Conservation (phyloP, 2,888 invertebrate genomes). For the Sinodicranocentrus sp. region DNA sequence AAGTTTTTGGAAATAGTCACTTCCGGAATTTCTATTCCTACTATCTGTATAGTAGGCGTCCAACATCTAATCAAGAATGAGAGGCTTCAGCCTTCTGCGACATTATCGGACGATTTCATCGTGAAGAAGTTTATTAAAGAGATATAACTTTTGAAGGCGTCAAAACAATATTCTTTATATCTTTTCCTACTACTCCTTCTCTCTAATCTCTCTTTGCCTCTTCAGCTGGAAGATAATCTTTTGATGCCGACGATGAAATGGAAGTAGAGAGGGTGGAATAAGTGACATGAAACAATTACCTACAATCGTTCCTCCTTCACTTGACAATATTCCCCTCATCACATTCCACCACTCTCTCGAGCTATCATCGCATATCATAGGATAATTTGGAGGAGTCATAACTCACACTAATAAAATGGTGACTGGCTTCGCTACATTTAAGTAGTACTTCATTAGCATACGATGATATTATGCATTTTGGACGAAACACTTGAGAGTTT, state of each 20-base stretch:
- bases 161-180: too few species aligned
- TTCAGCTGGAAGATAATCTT: slow-evolving; percentile 7
- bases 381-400: slow-evolving; percentile 14
- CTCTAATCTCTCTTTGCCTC: too few species aligned
- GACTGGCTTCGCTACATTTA: slow-evolving; percentile 23
- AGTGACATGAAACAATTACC: slow-evolving; percentile 17
- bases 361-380: background rate
- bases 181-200: slow-evolving; percentile 9
- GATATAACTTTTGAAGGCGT: too few species aligned
- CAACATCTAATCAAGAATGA: too few species aligned
- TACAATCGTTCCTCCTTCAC: background rate
- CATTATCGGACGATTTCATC: too few species aligned
- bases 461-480: too few species aligned
- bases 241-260: slow-evolving; percentile 6
- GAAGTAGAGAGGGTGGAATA: background rate
- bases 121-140: too few species aligned
- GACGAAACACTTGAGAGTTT: too few species aligned
- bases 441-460: slow-evolving; percentile 1
- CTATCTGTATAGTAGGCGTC: too few species aligned
- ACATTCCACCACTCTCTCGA: background rate
- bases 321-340: background rate
- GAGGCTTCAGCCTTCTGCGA: too few species aligned
- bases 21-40: too few species aligned
- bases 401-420: slow-evolving; percentile 18
- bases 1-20: too few species aligned